Percentiles rank a stretch among this genome's conserved stretches.
phyloP scores from a whole-genome alignment of 2,888 invertebrate species.

The Leptinotarsa juncta region DNA sequence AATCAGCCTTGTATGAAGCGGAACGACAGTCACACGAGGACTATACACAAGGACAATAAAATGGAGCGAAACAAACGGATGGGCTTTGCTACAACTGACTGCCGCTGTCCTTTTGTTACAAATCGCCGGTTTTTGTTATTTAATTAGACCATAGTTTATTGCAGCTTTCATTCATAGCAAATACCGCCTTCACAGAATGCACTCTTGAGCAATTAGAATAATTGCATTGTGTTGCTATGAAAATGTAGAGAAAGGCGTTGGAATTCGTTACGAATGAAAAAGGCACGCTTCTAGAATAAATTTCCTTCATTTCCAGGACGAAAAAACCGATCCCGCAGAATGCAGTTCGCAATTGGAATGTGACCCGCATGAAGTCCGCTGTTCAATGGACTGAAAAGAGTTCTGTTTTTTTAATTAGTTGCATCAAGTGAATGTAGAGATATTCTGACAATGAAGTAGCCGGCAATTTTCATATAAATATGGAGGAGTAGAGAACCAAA shows the following conservation, averaged over 20 bases:
- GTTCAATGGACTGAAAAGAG: not conserved
- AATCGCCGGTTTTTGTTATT: constrained; percentile 46
- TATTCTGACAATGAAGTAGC: too few relatives aligned
- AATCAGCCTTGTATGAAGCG: not conserved
- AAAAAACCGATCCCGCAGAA: not conserved
- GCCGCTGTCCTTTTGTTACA: constrained; percentile 37
- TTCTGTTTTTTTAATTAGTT: not conserved
- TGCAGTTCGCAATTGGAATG: not conserved
- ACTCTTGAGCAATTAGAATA: constrained; percentile 36
- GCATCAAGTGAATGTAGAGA: not conserved
- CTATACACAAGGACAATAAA: not conserved
- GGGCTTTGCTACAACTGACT: constrained; percentile 20
- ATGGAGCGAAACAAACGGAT: not conserved
- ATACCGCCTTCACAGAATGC: constrained; percentile 27
- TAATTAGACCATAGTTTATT: constrained; percentile 49
- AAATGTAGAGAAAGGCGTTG: constrained; percentile 25
- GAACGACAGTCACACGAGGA: not conserved
- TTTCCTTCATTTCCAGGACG: not conserved
- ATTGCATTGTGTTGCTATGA: constrained; percentile 33
- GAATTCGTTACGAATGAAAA: constrained; percentile 18
- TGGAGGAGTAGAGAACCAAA: too few relatives aligned
- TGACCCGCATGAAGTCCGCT: not conserved
- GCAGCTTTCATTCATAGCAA: constrained; percentile 32
- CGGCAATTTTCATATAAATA: too few relatives aligned
- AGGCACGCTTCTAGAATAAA: not conserved